phyloP scores from a whole-genome alignment of 2,797 vertebrate species.

The Discoglossus pictus region DNA sequence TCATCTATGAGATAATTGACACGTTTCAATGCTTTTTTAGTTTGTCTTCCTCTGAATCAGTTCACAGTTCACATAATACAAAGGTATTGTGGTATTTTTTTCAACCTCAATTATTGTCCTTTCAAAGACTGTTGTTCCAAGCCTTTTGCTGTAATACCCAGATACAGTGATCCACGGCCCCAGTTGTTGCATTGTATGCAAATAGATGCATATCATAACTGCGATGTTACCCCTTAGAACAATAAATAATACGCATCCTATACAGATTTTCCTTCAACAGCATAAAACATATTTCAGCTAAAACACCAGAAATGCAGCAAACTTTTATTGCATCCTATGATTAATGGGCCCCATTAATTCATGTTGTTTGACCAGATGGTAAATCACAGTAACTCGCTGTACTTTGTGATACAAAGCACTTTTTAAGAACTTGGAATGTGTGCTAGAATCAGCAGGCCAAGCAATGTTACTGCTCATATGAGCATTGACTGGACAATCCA shows the following conservation, averaged over 20 bases:
- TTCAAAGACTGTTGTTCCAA: too few species aligned
- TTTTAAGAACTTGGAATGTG: slow-evolving; percentile 47
- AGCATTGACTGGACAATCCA: slow-evolving; percentile 7
- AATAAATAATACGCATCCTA: slow-evolving; percentile 48
- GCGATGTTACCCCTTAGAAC: slow-evolving; percentile 31
- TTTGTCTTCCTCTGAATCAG: too few species aligned
- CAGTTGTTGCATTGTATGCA: slow-evolving; percentile 31
- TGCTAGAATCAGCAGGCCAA: slow-evolving; percentile 56
- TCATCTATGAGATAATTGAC: too few species aligned
- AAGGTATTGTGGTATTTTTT: too few species aligned
- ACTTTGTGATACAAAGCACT: slow-evolving; percentile 17
- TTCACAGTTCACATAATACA: too few species aligned
- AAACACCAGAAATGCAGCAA: slow-evolving; percentile 48
- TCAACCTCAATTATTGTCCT: too few species aligned
- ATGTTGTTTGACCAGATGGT: slow-evolving; percentile 46
- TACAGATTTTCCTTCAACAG: slow-evolving; percentile 59
- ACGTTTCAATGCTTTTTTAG: too few species aligned
- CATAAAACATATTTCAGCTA: slow-evolving; percentile 47
- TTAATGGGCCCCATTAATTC: slow-evolving; percentile 44
- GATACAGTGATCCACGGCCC: neutral
- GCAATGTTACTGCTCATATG: slow-evolving; percentile 43
- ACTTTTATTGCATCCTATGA: slow-evolving; percentile 43
- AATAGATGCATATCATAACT: slow-evolving; percentile 31
- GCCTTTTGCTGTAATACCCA: too few species aligned
- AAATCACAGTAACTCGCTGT: slow-evolving; percentile 41